phyloP scores from a whole-genome alignment of 2,888 invertebrate genomes.

The Chorisops tibialis region DNA sequence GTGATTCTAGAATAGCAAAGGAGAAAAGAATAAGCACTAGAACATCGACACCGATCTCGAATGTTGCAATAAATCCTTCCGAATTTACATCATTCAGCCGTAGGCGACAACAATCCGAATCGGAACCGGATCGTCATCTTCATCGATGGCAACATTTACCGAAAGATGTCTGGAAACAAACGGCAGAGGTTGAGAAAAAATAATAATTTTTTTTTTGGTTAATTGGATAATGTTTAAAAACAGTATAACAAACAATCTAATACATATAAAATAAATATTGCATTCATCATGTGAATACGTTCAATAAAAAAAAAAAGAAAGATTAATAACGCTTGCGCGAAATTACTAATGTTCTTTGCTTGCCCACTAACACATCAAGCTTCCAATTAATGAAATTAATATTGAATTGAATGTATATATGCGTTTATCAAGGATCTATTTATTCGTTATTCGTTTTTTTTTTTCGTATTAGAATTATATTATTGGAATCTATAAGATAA shows the following conservation, averaged over 20 bases:
- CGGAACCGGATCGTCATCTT: constrained; percentile 21
- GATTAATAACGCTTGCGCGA: too few relatives aligned
- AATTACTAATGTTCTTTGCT: too few relatives aligned
- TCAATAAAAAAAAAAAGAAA: neutral
- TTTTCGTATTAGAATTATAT: too few relatives aligned
- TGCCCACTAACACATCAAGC: too few relatives aligned
- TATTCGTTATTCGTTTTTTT: too few relatives aligned
- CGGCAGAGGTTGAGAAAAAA: constrained; percentile 62
- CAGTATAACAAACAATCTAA: neutral
- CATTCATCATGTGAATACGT: neutral
- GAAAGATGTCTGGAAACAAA: constrained; percentile 76
- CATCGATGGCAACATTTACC: constrained; percentile 70
- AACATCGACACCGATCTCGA: neutral
- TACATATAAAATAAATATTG: neutral
- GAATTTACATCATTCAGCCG: neutral
- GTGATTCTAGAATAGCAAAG: constrained; percentile 21
- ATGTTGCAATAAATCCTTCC: neutral
- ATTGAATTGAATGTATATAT: too few relatives aligned
- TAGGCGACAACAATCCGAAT: constrained; percentile 28
- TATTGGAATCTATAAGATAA: too few relatives aligned
- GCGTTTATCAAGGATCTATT: too few relatives aligned
- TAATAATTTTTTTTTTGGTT: constrained; percentile 4
- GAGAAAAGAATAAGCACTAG: neutral
- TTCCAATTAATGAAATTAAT: too few relatives aligned
- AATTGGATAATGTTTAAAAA: neutral